Evolutionary conservation across 2,113 vertebrate species (phyloP).

Genomic region (Ptilorrhoa leucosticta): DNA sequence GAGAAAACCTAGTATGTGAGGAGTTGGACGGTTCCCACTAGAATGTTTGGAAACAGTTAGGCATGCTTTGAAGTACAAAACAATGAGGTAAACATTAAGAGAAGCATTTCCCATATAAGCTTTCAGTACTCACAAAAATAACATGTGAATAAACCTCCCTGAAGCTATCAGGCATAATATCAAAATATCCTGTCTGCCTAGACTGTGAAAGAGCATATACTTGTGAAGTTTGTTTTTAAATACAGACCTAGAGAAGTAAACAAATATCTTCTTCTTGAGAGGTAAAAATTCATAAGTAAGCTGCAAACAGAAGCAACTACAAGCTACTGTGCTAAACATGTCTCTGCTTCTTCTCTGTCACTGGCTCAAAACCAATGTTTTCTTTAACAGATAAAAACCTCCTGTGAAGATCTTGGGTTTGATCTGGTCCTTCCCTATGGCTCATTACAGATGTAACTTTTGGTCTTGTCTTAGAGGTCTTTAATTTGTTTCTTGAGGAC

Average conservation of each 20-base stretch:
- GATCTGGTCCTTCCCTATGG: background rate
- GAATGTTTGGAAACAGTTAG: background rate
- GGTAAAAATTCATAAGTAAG: background rate
- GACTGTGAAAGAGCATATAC: background rate
- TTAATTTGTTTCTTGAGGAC: background rate
- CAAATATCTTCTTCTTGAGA: background rate
- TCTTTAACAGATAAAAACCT: background rate
- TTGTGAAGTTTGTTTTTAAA: background rate
- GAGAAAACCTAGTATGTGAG: background rate
- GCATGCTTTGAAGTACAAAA: conserved; percentile 29
- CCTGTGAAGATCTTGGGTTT: background rate
- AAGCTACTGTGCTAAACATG: background rate
- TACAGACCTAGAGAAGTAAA: background rate
- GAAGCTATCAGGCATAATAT: background rate
- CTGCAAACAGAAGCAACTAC: background rate
- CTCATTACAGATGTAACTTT: background rate
- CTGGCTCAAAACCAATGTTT: background rate
- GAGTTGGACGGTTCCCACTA: background rate
- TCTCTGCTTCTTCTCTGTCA: background rate
- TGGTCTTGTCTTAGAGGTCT: background rate
- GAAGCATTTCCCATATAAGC: background rate
- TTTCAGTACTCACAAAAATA: background rate
- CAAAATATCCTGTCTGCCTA: background rate
- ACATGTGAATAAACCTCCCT: background rate
- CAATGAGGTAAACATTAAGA: background rate